A percentile compares a stretch with the other conserved stretches of the same genome.
These are phyloP conservation scores for Tenthredo livida DNA, from an alignment of 2,888 invertebrate species.

Conservation along the genomic window DNA sequence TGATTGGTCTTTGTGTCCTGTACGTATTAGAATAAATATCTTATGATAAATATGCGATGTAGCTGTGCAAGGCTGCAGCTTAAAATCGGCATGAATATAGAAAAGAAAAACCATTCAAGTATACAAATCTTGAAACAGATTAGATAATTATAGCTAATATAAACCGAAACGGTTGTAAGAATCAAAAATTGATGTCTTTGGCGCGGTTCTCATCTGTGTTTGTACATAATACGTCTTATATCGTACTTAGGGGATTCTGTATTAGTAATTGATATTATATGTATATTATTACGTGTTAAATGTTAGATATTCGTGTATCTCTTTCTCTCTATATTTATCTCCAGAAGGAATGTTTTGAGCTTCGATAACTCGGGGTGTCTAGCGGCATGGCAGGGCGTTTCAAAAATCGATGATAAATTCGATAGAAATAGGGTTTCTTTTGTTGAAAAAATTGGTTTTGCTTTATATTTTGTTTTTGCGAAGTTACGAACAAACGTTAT, in stretches of 20 bases:
- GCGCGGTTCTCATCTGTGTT: constrained; percentile 23
- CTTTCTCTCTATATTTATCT: constrained; percentile 22
- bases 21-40: not conserved
- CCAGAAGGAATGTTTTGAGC: constrained; percentile 25
- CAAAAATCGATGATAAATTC: not conserved
- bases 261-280: constrained; percentile 46
- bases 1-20: not conserved
- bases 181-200: constrained; percentile 16
- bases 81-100: not conserved
- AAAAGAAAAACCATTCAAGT: not conserved
- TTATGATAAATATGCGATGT: not conserved
- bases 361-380: not conserved
- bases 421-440: not conserved
- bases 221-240: constrained; percentile 53
- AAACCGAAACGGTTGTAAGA: not conserved
- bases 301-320: constrained; percentile 30
- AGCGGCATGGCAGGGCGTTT: not conserved
- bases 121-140: not conserved
- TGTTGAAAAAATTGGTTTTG: not conserved
- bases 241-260: constrained; percentile 45
- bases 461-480: not conserved
- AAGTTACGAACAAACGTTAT: not conserved
- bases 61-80: not conserved
- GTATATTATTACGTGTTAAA: constrained; percentile 38
- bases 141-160: constrained; percentile 28